Conservation (phyloP, 2,113 vertebrate species). For the Salvelinus namaycush region DNA sequence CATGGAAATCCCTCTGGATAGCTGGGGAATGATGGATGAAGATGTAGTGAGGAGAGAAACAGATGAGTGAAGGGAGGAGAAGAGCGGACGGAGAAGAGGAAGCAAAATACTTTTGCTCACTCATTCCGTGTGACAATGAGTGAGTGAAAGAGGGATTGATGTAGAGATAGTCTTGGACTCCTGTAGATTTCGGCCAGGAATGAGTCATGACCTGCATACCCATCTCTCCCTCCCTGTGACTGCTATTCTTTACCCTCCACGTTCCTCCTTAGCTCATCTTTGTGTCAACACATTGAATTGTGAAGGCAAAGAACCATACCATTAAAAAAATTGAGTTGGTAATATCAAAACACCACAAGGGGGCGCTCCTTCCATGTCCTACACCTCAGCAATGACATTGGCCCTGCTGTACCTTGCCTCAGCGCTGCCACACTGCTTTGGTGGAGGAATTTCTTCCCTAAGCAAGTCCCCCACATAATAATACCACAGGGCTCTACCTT, state of each 20-base stretch:
- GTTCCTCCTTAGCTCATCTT: background rate
- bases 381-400: slow-evolving; percentile 26
- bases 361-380: slow-evolving; percentile 46
- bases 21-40: background rate
- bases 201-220: background rate
- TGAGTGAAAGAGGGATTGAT: too few species aligned
- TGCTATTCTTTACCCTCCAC: background rate
- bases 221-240: background rate
- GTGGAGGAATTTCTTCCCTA: slow-evolving; percentile 34
- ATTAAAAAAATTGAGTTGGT: background rate
- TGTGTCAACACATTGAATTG: background rate
- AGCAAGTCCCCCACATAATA: slow-evolving; percentile 3
- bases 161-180: background rate
- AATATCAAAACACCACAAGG: slow-evolving; percentile 52
- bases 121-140: too few species aligned
- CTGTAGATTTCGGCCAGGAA: background rate
- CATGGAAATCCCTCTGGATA: background rate
- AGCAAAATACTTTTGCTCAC: too few species aligned
- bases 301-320: background rate
- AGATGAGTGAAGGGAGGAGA: background rate
- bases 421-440: slow-evolving; percentile 39
- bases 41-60: background rate
- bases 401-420: slow-evolving; percentile 10
- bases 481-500: background rate
- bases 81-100: too few species aligned